phyloP scores from a whole-genome alignment of 2,888 invertebrate species.

The Lottia gigantea region DNA sequence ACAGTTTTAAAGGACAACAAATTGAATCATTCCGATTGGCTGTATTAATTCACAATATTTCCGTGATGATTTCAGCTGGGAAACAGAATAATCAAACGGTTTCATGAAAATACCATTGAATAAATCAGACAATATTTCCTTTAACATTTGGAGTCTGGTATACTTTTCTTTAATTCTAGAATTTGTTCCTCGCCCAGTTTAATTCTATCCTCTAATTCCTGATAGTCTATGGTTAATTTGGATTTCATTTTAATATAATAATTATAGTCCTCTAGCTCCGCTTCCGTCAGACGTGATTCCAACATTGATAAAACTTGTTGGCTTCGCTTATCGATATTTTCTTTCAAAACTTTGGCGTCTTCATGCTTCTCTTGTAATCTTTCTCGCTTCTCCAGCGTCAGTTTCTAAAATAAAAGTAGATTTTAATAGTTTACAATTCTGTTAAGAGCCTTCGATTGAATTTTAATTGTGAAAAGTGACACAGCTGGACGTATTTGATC shows the following conservation, averaged over 20 bases:
- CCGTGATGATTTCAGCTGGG: no score
- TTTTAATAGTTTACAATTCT: no score
- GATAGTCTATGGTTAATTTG: slow-evolving; percentile 83
- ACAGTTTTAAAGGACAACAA: no score
- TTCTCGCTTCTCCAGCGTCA: slow-evolving; percentile 75
- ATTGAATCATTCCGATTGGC: no score
- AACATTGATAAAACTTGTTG: slow-evolving; percentile 77
- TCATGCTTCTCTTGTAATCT: slow-evolving; percentile 82
- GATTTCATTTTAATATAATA: slow-evolving; percentile 89
- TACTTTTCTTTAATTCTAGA: slow-evolving; percentile 77
- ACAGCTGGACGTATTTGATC: no score
- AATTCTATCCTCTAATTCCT: slow-evolving; percentile 86
- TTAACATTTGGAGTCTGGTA: slow-evolving; percentile 38
- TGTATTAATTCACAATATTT: no score
- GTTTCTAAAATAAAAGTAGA: slow-evolving; percentile 44
- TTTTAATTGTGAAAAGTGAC: no score
- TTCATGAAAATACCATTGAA: no score
- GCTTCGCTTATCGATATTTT: slow-evolving; percentile 83
- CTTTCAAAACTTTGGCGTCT: slow-evolving; percentile 84
- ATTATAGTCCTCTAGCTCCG: slow-evolving; percentile 82
- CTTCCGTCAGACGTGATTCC: slow-evolving; percentile 76
- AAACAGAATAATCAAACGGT: no score
- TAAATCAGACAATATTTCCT: no score
- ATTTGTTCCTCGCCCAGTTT: slow-evolving; percentile 85
- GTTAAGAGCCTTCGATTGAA: no score